Percentiles rank a stretch among this genome's conserved stretches.
These are phyloP conservation scores for Coregonus suidteri DNA, from an alignment of 2,797 vertebrate species.

Conservation along the genomic window DNA sequence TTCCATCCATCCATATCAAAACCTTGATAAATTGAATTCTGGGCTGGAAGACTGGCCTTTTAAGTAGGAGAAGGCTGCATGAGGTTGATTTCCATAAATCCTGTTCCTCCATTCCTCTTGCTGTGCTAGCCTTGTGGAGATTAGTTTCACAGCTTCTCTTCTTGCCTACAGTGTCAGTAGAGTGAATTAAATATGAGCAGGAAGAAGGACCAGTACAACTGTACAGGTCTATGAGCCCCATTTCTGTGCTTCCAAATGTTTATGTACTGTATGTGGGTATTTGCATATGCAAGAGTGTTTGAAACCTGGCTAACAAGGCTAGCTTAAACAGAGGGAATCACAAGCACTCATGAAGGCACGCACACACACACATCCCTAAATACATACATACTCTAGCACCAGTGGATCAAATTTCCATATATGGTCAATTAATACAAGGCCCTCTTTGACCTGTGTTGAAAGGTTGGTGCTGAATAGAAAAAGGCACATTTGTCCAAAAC, in stretches of 20 bases:
- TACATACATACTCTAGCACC: neutral
- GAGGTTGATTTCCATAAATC: constrained; percentile 5
- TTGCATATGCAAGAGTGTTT: neutral
- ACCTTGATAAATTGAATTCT: neutral
- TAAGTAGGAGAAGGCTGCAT: neutral
- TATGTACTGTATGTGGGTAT: neutral
- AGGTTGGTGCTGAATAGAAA: no score
- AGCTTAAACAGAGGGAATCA: neutral
- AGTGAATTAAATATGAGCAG: neutral
- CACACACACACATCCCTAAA: neutral
- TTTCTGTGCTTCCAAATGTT: neutral
- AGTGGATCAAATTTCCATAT: no score
- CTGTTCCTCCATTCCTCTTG: neutral
- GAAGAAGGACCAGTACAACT: neutral
- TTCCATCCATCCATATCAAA: constrained; percentile 1
- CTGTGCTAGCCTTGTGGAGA: neutral
- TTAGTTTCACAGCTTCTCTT: neutral
- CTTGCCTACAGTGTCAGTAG: neutral
- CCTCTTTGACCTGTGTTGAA: no score
- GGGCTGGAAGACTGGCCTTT: neutral
- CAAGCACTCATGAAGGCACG: neutral
- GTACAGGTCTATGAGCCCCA: neutral
- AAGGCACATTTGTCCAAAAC: no score
- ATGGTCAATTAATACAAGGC: no score
- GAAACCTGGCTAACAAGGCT: neutral